A percentile compares a stretch with the other conserved stretches of the same genome.
These are phyloP conservation scores for Mormyrops boulengeri DNA, from an alignment of 2,797 vertebrate genomes.

Conservation along the genomic window DNA sequence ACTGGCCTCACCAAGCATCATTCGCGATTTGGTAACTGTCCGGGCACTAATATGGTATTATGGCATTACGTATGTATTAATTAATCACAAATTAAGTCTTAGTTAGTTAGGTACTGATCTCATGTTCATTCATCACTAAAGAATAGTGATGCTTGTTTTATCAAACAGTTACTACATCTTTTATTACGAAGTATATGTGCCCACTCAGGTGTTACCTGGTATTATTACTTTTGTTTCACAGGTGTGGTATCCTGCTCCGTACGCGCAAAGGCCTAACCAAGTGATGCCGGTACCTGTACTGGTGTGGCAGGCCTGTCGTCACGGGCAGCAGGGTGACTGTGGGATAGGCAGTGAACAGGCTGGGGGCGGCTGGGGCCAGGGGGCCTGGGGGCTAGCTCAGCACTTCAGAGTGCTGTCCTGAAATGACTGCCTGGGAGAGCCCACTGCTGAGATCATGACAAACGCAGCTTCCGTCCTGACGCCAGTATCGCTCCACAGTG, in stretches of 20 bases:
- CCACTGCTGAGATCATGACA: conserved; percentile 29
- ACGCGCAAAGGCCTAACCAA: background rate
- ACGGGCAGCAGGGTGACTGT: background rate
- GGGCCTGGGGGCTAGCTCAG: conserved; percentile 3
- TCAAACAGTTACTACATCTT: background rate
- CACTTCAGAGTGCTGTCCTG: conserved; percentile 31
- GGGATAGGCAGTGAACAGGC: conserved; percentile 22
- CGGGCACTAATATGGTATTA: background rate
- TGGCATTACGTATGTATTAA: background rate
- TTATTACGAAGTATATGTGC: background rate
- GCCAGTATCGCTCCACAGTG: conserved; percentile 16
- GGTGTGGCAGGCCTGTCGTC: background rate
- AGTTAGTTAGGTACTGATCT: background rate
- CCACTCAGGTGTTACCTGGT: background rate
- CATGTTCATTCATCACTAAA: background rate
- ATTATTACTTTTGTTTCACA: background rate
- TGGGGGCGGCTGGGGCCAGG: conserved; percentile 1
- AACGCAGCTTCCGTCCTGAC: conserved; percentile 24
- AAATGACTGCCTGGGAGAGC: conserved; percentile 37
- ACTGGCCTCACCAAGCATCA: background rate
- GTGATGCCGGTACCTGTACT: background rate
- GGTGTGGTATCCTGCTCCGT: background rate
- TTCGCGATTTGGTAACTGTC: background rate
- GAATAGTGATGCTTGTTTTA: background rate
- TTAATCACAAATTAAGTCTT: background rate